phyloP scores from a whole-genome alignment of 2,888 invertebrate genomes.

The Hyalella azteca region DNA sequence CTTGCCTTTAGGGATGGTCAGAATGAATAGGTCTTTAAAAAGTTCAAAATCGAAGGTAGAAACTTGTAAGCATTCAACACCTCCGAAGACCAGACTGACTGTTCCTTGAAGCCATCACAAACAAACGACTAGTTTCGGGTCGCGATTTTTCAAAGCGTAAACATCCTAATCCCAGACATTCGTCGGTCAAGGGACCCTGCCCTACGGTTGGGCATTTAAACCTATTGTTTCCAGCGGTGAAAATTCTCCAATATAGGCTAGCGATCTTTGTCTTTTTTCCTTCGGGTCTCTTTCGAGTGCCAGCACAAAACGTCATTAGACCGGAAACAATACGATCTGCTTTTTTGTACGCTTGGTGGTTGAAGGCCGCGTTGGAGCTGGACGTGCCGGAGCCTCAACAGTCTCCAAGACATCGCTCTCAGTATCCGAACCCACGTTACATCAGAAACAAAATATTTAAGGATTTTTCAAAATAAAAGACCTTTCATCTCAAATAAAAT shows the following conservation, averaged over 20 bases:
- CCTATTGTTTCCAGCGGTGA: conserved; percentile 1
- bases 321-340: not conserved
- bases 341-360: conserved; percentile 1
- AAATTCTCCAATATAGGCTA: not conserved
- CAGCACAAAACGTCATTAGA: conserved; percentile 31
- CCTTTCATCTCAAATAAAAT: too few species aligned
- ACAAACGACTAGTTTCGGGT: not conserved
- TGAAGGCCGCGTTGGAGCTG: not conserved
- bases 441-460: too few species aligned
- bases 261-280: conserved; percentile 8
- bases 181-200: not conserved
- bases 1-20: too few species aligned
- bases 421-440: too few species aligned
- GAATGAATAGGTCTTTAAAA: too few species aligned
- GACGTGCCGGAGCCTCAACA: too few species aligned
- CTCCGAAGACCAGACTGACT: not conserved
- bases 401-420: too few species aligned
- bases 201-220: conserved; percentile 12
- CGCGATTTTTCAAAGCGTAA: conserved; percentile 13
- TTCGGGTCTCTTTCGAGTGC: not conserved
- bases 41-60: too few species aligned
- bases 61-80: not conserved
- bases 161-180: not conserved
- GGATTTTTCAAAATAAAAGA: too few species aligned
- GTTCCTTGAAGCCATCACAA: not conserved